phyloP scores from a whole-genome alignment of 2,797 vertebrate genomes.

The Erethizon dorsatum region DNA sequence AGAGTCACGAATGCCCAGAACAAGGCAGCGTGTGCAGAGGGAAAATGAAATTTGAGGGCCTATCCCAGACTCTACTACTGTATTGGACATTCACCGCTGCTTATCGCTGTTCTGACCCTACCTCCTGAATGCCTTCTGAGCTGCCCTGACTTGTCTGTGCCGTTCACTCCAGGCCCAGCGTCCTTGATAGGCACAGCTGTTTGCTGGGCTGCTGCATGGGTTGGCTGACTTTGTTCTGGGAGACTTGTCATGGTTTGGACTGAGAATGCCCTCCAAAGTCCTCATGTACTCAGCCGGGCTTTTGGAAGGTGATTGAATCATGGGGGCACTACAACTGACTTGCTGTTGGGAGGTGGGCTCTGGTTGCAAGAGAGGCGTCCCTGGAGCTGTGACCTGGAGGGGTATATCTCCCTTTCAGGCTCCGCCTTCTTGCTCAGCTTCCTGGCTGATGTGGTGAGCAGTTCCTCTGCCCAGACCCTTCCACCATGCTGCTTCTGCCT shows the following conservation, averaged over 20 bases:
- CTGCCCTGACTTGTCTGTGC: not conserved
- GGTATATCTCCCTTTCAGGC: not conserved
- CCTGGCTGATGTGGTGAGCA: not conserved
- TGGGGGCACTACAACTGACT: not conserved
- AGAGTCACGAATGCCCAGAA: not conserved
- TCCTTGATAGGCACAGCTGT: not conserved
- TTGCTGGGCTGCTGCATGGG: not conserved
- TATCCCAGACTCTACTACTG: fast-evolving
- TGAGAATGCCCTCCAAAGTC: not conserved
- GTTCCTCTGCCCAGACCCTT: not conserved
- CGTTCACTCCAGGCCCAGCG: fast-evolving
- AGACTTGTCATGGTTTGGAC: not conserved
- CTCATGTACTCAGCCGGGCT: not conserved
- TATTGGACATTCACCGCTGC: fast-evolving
- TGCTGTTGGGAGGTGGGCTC: not conserved
- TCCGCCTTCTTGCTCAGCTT: not conserved
- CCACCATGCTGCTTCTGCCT: not conserved
- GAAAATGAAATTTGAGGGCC: not conserved
- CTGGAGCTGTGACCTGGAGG: not conserved
- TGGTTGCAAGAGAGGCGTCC: not conserved
- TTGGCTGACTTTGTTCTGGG: not conserved
- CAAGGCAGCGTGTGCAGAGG: not conserved
- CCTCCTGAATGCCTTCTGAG: not conserved
- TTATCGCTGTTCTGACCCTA: not conserved
- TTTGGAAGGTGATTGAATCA: not conserved